A percentile compares a stretch with the other conserved stretches of the same genome.
Evolutionary conservation across 2,888 invertebrate species (phyloP).

Genomic region (Augiades crinisus): DNA sequence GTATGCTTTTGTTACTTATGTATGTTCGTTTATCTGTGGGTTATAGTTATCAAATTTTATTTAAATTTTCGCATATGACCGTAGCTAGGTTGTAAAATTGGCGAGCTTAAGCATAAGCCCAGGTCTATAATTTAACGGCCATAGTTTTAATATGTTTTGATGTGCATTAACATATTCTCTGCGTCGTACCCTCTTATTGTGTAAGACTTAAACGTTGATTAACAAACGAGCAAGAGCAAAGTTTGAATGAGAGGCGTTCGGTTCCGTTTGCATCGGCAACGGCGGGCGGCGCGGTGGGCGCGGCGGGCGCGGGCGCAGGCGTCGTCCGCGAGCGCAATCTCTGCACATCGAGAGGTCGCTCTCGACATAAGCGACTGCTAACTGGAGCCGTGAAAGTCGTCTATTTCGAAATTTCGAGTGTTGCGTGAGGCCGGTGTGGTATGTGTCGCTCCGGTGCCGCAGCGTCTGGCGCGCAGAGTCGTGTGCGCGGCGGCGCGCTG

Average conservation of each 20-base stretch:
- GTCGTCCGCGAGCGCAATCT: slow-evolving; percentile 44
- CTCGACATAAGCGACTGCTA: slow-evolving; percentile 46
- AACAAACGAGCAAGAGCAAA: not conserved
- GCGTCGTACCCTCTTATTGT: no score
- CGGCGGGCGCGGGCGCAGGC: slow-evolving; percentile 38
- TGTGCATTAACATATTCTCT: no score
- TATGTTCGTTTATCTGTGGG: no score
- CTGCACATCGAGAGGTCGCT: slow-evolving; percentile 39
- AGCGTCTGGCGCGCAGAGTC: slow-evolving; percentile 70
- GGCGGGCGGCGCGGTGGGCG: slow-evolving; percentile 30
- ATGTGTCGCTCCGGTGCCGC: slow-evolving; percentile 75
- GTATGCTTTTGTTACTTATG: no score
- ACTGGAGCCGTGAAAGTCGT: slow-evolving; percentile 72
- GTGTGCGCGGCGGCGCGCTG: slow-evolving; percentile 76
- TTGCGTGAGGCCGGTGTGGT: slow-evolving; percentile 67
- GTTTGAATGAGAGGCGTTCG: slow-evolving; percentile 6
- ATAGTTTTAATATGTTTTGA: no score
- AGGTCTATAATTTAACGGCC: no score
- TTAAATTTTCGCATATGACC: no score
- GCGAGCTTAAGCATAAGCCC: no score
- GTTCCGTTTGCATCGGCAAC: slow-evolving; percentile 22
- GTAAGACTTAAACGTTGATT: not conserved
- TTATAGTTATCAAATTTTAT: no score
- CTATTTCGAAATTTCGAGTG: slow-evolving; percentile 75
- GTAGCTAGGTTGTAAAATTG: no score